Evolutionary conservation across 1,140 invertebrate species (phyloP), one percentile per base, ranked within the genome.

Genomic region (Bacillus rossius): DNA sequence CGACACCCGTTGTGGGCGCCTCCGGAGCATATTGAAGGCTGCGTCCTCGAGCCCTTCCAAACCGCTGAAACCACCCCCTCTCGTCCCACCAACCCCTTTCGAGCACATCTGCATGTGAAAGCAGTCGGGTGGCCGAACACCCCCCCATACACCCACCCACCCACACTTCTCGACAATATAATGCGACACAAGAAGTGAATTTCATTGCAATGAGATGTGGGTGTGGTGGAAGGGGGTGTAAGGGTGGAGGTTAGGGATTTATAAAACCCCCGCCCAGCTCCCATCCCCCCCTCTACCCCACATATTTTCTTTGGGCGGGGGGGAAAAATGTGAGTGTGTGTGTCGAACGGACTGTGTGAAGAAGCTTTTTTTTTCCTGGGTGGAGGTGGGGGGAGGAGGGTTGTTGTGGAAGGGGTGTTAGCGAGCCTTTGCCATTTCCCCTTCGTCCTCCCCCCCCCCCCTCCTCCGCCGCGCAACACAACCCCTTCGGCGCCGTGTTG

Each of bases 71-170:
- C 23, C 29, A 34, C 29, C 29, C 29, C 29, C 29, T 34, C 4
- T 10, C 29, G n/a, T n/a, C n/a, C n/a, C n/a, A n/a, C n/a, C n/a
- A n/a, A n/a, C 10, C 29, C 29, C 10, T 34, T 10, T 34, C 29
- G 29, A 34, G 5, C 13, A 23, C 55, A 57, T 57, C 55, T 57
- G 55, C 55, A 57, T 57, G 47, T 57, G 45, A 57, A 57, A 57
- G 26, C 22, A 20, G 2, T 1, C 53, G 14, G n/a, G n/a, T n/a
- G n/a, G n/a, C n/a, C n/a, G n/a, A n/a, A n/a, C n/a, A n/a, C n/a
- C n/a, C n/a, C n/a, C n/a, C n/a, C n/a, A 34, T 10, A 10, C 29
- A 34, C 29, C 10, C 29, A 4, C 29, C 4, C 29, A 34, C 4
- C 29, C 29, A 4, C 29, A 37, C 19, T 56, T 41, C 50, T 43